These are phyloP conservation scores for Cryptocephalus moraei DNA, from an alignment of 2,888 invertebrate genomes.

Conservation along the genomic window DNA sequence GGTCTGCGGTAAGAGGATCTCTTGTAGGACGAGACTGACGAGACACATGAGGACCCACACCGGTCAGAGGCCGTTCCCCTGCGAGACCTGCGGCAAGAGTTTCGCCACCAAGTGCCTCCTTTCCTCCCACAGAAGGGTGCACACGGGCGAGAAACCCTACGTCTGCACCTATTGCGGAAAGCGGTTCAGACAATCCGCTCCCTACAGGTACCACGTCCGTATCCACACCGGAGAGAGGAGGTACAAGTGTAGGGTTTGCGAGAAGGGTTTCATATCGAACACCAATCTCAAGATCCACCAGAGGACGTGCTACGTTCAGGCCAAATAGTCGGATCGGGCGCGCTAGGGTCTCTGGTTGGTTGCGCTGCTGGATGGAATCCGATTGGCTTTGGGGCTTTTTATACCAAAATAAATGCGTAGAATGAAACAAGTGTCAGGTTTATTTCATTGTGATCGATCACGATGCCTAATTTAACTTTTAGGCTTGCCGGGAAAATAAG, in stretches of 20 bases:
- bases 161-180: conserved; percentile 30
- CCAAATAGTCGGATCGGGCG: too few species aligned
- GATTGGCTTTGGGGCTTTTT: too few species aligned
- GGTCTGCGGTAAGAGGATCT: conserved; percentile 31
- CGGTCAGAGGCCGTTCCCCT: conserved; percentile 40
- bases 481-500: too few species aligned
- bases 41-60: conserved; percentile 33
- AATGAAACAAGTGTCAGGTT: too few species aligned
- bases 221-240: conserved; percentile 52
- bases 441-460: too few species aligned
- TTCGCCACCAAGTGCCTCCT: conserved; percentile 39
- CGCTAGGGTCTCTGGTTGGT: too few species aligned
- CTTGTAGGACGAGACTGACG: conserved; percentile 32
- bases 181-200: conserved; percentile 44
- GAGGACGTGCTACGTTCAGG: conserved; percentile 22
- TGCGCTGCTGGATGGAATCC: too few species aligned
- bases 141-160: conserved; percentile 35
- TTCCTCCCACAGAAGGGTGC: conserved; percentile 25
- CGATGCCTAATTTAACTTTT: too few species aligned
- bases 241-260: conserved; percentile 38
- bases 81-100: conserved; percentile 39
- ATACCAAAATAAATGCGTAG: too few species aligned
- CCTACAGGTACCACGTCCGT: conserved; percentile 49
- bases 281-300: conserved; percentile 32
- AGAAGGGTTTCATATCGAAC: conserved; percentile 31